phyloP scores from a whole-genome alignment of 2,797 vertebrate species.

The Chelmon rostratus region DNA sequence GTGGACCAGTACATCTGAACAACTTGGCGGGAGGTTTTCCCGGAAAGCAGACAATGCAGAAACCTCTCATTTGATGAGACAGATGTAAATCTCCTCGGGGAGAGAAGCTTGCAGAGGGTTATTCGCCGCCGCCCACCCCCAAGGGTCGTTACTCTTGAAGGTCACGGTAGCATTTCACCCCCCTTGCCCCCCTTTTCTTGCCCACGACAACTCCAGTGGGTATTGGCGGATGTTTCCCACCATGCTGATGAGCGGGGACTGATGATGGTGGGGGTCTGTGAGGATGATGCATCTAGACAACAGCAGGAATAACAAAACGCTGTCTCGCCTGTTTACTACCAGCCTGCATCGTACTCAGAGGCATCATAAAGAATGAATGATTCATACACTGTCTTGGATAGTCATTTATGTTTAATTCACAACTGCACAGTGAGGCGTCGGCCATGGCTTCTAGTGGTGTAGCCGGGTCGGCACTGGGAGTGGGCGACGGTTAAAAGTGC shows the following conservation, averaged over 20 bases:
- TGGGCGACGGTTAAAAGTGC: conserved; percentile 40
- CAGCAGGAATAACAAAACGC: conserved; percentile 58
- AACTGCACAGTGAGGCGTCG: background rate
- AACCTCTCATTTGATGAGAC: conserved; percentile 59
- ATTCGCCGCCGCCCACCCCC: conserved; percentile 53
- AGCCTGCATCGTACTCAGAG: conserved; percentile 65
- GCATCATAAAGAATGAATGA: conserved; percentile 79
- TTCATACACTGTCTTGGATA: conserved; percentile 67
- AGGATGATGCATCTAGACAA: conserved; percentile 68
- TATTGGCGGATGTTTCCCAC: conserved; percentile 52
- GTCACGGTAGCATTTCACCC: conserved; percentile 72
- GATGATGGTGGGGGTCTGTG: conserved; percentile 47
- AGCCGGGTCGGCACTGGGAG: background rate
- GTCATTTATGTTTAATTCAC: conserved; percentile 79
- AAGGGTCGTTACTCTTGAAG: conserved; percentile 74
- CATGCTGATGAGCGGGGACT: conserved; percentile 28
- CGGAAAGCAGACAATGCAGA: conserved; percentile 62
- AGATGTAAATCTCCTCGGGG: conserved; percentile 68
- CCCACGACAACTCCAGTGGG: conserved; percentile 61
- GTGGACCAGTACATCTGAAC: conserved; percentile 34
- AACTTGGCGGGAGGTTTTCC: conserved; percentile 46
- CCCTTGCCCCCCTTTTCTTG: conserved; percentile 41
- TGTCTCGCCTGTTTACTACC: conserved; percentile 66
- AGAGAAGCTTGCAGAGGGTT: conserved; percentile 48
- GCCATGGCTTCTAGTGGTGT: conserved; percentile 19